A percentile compares a stretch with the other conserved stretches of the same genome.
Conservation (phyloP, 2,113 vertebrate species). For the Saccopteryx leptura region DNA sequence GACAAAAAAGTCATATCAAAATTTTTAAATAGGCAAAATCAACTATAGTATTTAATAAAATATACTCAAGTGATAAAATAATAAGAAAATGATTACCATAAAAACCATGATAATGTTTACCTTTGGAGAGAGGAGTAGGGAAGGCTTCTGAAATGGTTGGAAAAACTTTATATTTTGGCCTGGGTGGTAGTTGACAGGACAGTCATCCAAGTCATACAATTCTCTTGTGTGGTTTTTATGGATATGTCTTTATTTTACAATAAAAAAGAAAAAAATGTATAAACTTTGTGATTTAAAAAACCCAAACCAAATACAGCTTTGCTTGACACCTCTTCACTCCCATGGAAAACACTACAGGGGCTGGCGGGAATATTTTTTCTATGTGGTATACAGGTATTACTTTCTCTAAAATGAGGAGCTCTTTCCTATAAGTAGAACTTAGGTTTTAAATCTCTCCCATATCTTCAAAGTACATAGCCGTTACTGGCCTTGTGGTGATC, state of each 20-base stretch:
- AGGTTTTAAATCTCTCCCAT: constrained; percentile 62
- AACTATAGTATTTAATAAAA: not conserved
- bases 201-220: not conserved
- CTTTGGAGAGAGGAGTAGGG: not conserved
- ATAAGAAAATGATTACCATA: not conserved
- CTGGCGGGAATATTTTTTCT: not conserved
- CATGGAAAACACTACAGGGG: not conserved
- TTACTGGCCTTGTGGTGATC: not conserved
- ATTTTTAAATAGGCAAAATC: not conserved
- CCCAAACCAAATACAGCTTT: not conserved
- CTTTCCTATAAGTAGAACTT: constrained; percentile 1
- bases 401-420: not conserved
- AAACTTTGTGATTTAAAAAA: not conserved
- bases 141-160: not conserved
- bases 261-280: not conserved
- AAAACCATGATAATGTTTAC: not conserved
- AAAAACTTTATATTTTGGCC: not conserved
- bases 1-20: not conserved
- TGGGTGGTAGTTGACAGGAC: not conserved
- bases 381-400: not conserved
- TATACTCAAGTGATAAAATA: not conserved
- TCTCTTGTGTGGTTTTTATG: constrained; percentile 33
- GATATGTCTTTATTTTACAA: constrained; percentile 17
- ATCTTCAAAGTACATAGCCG: not conserved
- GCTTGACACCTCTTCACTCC: not conserved